Evolutionary conservation across 2,113 vertebrate species (phyloP).

Genomic region (Apistogramma diplotaenia): DNA sequence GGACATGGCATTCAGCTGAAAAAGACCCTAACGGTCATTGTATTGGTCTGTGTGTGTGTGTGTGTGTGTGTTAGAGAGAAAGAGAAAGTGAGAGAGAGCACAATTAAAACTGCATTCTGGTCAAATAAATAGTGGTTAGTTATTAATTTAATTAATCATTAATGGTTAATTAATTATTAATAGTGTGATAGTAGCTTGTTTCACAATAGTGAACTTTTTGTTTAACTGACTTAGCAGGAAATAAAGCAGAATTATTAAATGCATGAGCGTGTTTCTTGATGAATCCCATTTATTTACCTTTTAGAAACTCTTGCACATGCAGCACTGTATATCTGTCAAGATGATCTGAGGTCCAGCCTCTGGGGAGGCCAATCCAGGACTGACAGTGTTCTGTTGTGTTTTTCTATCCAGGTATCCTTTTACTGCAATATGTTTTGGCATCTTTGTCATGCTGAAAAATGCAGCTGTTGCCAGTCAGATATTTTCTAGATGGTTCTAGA

Average conservation of each 20-base stretch:
- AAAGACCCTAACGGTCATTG: slow-evolving; percentile 33
- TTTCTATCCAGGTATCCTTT: too few species aligned
- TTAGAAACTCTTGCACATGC: background rate
- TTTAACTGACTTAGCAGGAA: background rate
- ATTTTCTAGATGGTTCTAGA: too few species aligned
- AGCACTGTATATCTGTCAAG: background rate
- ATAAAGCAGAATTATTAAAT: background rate
- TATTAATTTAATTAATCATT: too few species aligned
- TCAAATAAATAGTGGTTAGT: background rate
- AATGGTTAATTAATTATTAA: background rate
- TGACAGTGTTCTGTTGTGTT: too few species aligned
- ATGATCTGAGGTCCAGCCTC: too few species aligned
- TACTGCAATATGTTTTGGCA: too few species aligned
- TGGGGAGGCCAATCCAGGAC: too few species aligned
- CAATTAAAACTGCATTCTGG: background rate
- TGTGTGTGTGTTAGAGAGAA: background rate
- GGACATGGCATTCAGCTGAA: slow-evolving; percentile 36
- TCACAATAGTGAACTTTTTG: background rate
- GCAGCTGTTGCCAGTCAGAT: too few species aligned
- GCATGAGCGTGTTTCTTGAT: background rate
- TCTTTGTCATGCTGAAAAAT: too few species aligned
- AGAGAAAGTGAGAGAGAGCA: background rate
- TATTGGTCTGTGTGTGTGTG: background rate
- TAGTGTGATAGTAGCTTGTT: background rate
- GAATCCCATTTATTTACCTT: background rate